Percentiles rank a stretch among this genome's conserved stretches.
Evolutionary conservation across 1,140 invertebrate genomes (phyloP).

Genomic region (Scaptomyza graminum): DNA sequence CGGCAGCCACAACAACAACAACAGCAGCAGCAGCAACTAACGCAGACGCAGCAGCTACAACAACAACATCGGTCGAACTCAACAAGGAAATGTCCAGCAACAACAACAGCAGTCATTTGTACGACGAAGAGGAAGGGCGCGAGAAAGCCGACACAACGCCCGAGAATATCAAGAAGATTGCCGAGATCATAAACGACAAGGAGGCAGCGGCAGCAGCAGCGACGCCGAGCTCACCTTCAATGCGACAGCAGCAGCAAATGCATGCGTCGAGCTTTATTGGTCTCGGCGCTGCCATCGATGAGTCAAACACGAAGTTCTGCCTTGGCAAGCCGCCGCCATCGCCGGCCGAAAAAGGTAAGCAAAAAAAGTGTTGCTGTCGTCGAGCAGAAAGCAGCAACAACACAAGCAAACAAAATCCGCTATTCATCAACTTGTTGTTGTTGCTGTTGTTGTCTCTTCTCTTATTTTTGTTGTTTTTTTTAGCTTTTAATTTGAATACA

Average conservation of each 20-base stretch:
- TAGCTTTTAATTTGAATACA: constrained; percentile 73
- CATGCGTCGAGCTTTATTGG: constrained; percentile 59
- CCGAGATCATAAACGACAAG: constrained; percentile 71
- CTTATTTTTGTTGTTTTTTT: constrained; percentile 19
- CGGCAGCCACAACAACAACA: constrained; percentile 45
- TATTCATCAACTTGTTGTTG: constrained; percentile 43
- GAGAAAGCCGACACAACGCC: constrained; percentile 81
- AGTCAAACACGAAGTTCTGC: constrained; percentile 76
- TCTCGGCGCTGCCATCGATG: constrained; percentile 77
- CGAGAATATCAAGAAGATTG: constrained; percentile 81
- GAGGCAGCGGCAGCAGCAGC: constrained; percentile 24
- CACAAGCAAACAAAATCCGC: constrained; percentile 32
- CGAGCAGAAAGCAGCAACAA: constrained; percentile 20
- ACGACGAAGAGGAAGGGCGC: constrained; percentile 67
- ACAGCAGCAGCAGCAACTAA: constrained; percentile 18
- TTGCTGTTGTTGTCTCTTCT: constrained; percentile 38
- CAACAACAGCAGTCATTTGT: constrained; percentile 32
- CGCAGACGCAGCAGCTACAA: constrained; percentile 21
- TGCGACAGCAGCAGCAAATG: constrained; percentile 34
- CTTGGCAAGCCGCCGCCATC: constrained; percentile 76
- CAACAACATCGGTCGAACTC: constrained; percentile 19
- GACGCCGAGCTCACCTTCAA: constrained; percentile 13
- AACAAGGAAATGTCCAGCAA: constrained; percentile 55
- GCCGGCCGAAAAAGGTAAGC: constrained; percentile 77
- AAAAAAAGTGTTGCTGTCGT: constrained; percentile 4